Percentiles rank a stretch among this genome's conserved stretches.
These are phyloP conservation scores for Drosophila sturtevanti DNA, from an alignment of 1,140 invertebrate species.

Conservation along the genomic window DNA sequence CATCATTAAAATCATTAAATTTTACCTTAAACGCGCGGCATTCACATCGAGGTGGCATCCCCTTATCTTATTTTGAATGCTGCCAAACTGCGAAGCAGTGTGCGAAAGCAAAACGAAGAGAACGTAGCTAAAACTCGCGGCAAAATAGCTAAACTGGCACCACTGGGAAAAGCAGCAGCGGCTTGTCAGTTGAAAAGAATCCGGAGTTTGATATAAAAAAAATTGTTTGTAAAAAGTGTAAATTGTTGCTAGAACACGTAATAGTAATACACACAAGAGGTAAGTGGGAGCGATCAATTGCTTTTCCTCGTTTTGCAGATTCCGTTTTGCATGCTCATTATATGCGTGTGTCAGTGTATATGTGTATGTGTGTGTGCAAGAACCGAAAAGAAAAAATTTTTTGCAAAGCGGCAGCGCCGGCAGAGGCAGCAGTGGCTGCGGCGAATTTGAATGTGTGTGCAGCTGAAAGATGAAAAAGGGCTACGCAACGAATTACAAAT, in stretches of 20 bases:
- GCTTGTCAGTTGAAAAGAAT: too few relatives aligned
- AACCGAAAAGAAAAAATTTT: conserved; percentile 66
- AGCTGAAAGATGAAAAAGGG: conserved; percentile 65
- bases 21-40: conserved; percentile 20
- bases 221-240: too few relatives aligned
- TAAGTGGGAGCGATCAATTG: too few relatives aligned
- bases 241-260: too few relatives aligned
- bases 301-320: too few relatives aligned
- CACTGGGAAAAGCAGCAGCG: conserved; percentile 32
- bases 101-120: conserved; percentile 60
- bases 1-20: conserved; percentile 5
- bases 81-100: conserved; percentile 56
- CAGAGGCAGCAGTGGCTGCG: conserved; percentile 48
- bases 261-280: too few relatives aligned
- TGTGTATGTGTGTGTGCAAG: conserved; percentile 24
- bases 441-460: conserved; percentile 48
- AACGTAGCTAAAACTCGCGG: conserved; percentile 54
- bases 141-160: conserved; percentile 67
- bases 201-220: too few relatives aligned
- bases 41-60: conserved; percentile 47
- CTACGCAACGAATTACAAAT: conserved; percentile 25
- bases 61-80: neutral
- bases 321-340: too few relatives aligned
- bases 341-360: too few relatives aligned
- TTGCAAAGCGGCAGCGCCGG: conserved; percentile 71